Conservation (phyloP, 2,888 invertebrate genomes). For the Alloplasta piceator region DNA sequence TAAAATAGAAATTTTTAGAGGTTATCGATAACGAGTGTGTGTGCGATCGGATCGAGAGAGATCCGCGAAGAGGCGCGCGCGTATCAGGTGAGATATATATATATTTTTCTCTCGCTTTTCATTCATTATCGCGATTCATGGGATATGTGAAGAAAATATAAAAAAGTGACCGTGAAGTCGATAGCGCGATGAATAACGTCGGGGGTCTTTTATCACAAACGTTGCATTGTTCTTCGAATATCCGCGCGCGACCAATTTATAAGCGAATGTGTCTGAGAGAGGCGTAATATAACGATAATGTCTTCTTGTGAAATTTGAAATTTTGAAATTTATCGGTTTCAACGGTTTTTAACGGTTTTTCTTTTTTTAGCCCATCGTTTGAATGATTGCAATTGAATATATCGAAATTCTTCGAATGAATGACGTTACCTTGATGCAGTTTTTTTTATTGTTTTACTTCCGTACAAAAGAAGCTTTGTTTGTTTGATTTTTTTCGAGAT, state of each 20-base stretch:
- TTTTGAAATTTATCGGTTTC: slow-evolving; percentile 38
- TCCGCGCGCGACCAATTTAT: neutral
- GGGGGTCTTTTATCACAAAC: neutral
- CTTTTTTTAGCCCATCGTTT: neutral
- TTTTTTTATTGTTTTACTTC: slow-evolving; percentile 17
- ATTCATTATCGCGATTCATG: slow-evolving; percentile 7
- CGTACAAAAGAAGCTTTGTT: neutral
- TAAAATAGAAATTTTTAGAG: neutral
- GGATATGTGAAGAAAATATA: too few species aligned
- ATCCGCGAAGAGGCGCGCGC: neutral
- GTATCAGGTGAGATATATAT: slow-evolving; percentile 38
- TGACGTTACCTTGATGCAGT: neutral
- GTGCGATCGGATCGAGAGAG: slow-evolving; percentile 1
- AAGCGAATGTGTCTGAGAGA: neutral
- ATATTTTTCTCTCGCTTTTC: neutral
- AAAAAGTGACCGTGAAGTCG: slow-evolving; percentile 5
- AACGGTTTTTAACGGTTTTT: slow-evolving; percentile 4
- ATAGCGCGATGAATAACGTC: slow-evolving; percentile 10
- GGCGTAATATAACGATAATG: neutral
- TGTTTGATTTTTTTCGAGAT: neutral
- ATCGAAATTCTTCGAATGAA: neutral
- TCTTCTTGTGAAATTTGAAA: slow-evolving; percentile 2
- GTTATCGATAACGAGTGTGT: neutral
- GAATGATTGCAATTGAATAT: neutral
- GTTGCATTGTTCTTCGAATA: slow-evolving; percentile 35